Conservation (phyloP, 2,797 vertebrate species). For the Rhinatrema bivittatum region DNA sequence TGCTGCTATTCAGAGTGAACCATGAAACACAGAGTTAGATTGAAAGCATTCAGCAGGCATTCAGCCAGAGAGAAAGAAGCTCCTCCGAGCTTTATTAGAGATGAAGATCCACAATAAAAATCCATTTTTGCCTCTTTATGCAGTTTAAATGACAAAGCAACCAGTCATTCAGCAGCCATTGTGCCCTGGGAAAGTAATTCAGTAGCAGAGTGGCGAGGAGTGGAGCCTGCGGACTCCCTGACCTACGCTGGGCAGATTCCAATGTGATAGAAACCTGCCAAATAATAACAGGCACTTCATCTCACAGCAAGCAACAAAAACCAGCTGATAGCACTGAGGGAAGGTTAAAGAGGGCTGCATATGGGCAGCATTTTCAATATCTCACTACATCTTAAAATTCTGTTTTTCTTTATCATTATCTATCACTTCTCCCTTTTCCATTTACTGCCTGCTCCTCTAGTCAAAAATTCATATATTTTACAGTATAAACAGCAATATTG, state of each 20-base stretch:
- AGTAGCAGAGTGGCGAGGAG: slow-evolving; percentile 75
- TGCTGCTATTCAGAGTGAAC: slow-evolving; percentile 92
- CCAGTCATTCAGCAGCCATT: slow-evolving; percentile 92
- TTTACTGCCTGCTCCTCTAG: too few species aligned
- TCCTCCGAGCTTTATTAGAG: slow-evolving; percentile 99
- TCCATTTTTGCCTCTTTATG: slow-evolving; percentile 99
- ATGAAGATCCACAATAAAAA: slow-evolving; percentile 99
- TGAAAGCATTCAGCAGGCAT: slow-evolving; percentile 99
- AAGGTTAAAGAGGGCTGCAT: too few species aligned
- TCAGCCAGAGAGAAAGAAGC: slow-evolving; percentile 98
- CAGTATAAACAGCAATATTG: too few species aligned
- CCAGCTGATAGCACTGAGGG: too few species aligned
- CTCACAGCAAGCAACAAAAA: too few species aligned
- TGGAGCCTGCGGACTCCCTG: too few species aligned
- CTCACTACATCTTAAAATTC: too few species aligned
- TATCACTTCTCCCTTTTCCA: too few species aligned
- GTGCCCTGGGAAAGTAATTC: slow-evolving; percentile 98
- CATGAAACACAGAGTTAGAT: slow-evolving; percentile 98
- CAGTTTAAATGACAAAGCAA: slow-evolving; percentile 99
- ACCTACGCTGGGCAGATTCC: slow-evolving; percentile 95
- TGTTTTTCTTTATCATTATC: too few species aligned
- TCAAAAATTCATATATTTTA: too few species aligned
- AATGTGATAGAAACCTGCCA: slow-evolving; percentile 98
- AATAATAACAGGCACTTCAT: too few species aligned
- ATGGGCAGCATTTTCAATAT: too few species aligned